Conservation (phyloP, 2,113 vertebrate species). For the Australoheros scitulus region DNA sequence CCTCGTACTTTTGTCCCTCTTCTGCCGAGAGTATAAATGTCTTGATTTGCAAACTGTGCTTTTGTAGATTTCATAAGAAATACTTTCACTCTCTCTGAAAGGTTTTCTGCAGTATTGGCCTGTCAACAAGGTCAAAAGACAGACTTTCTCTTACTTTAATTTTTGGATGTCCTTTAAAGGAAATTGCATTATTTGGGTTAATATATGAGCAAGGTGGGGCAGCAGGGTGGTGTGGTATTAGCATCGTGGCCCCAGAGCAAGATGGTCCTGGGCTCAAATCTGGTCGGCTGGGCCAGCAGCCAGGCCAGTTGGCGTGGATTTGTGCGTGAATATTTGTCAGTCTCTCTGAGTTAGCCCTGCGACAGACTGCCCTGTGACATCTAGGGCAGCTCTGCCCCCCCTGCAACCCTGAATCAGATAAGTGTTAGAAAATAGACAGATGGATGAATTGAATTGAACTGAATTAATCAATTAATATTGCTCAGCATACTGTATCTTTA, state of each 20-base stretch:
- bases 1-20: not conserved
- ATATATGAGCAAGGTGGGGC: not conserved
- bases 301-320: not conserved
- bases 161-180: not conserved
- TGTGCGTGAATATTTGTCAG: not conserved
- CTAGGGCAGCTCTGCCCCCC: not conserved
- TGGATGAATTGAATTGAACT: not conserved
- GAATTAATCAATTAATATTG: not conserved
- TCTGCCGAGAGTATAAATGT: not conserved
- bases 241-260: not conserved
- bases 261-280: not conserved
- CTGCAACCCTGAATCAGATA: not conserved
- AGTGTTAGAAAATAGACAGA: not conserved
- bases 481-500: not conserved
- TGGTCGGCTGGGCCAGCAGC: not conserved
- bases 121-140: not conserved
- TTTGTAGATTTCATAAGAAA: not conserved
- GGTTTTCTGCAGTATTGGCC: not conserved
- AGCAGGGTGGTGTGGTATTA: not conserved
- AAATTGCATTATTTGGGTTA: not conserved
- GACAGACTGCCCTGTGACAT: not conserved
- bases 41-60: not conserved
- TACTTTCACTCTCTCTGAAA: not conserved
- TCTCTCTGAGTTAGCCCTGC: not conserved
- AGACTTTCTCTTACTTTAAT: not conserved